These are phyloP conservation scores for Furcula furcula DNA, from an alignment of 2,888 invertebrate genomes.

Conservation along the genomic window DNA sequence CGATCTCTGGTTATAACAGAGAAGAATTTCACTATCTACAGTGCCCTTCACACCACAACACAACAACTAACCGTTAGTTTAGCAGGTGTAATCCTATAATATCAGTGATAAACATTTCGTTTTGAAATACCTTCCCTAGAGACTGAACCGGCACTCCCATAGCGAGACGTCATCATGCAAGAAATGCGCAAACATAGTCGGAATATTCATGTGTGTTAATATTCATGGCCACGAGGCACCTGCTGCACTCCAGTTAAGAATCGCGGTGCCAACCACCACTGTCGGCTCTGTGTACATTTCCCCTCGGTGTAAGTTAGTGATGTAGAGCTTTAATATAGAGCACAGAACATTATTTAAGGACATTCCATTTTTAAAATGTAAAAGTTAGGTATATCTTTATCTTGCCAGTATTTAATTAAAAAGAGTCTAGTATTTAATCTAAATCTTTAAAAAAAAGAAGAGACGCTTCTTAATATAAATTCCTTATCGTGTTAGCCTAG, in stretches of 20 bases:
- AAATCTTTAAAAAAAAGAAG: not conserved
- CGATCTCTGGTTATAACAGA: no score
- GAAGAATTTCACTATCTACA: no score
- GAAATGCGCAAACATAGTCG: conserved; percentile 68
- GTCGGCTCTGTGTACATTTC: conserved; percentile 16
- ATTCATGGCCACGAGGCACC: conserved; percentile 65
- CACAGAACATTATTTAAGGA: not conserved
- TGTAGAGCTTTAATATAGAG: not conserved
- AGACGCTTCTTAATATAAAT: not conserved
- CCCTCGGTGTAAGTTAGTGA: not conserved
- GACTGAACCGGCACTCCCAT: conserved; percentile 16
- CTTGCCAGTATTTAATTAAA: not conserved
- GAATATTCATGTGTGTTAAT: conserved; percentile 76
- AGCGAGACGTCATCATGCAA: conserved; percentile 48
- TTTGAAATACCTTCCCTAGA: no score
- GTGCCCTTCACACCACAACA: no score
- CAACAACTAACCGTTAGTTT: no score
- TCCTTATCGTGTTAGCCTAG: no score
- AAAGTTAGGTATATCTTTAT: not conserved
- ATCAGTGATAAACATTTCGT: no score
- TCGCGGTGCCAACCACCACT: conserved; percentile 25
- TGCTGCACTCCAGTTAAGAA: conserved; percentile 51
- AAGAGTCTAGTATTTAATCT: not conserved
- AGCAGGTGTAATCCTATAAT: no score
- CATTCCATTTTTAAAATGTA: not conserved